Conservation (phyloP, 2,888 invertebrate species). For the Lordiphosa andalusiaca region DNA sequence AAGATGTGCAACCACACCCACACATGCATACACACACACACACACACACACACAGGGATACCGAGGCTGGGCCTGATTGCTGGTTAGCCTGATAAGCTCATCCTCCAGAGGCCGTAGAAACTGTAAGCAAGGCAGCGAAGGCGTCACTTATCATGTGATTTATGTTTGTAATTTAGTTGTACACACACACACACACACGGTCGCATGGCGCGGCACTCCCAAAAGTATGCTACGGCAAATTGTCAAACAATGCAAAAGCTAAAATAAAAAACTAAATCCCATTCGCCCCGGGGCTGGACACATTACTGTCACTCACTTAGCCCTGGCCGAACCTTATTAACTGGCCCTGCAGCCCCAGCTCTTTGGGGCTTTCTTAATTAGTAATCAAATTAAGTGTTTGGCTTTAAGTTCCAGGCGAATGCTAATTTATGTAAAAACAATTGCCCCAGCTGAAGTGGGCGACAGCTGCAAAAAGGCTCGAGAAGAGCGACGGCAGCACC, state of each 20-base stretch:
- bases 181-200: constrained; percentile 24
- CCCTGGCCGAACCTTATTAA: constrained; percentile 35
- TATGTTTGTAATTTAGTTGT: constrained; percentile 66
- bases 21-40: constrained; percentile 2
- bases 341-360: constrained; percentile 26
- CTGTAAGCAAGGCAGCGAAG: constrained; percentile 31
- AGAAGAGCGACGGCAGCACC: neutral
- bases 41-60: constrained; percentile 14
- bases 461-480: constrained; percentile 3
- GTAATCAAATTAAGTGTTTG: constrained; percentile 23
- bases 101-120: constrained; percentile 23
- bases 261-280: constrained; percentile 1
- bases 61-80: constrained; percentile 41
- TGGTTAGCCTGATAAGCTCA: constrained; percentile 63
- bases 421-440: constrained; percentile 14
- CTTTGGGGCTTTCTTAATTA: constrained; percentile 43
- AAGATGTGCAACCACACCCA: constrained; percentile 50
- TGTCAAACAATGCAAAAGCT: constrained; percentile 57
- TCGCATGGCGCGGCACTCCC: constrained; percentile 29
- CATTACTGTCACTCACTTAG: constrained; percentile 40
- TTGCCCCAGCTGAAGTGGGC: neutral
- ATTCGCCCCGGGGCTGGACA: constrained; percentile 34
- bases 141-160: constrained; percentile 73
- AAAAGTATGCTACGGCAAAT: constrained; percentile 53
- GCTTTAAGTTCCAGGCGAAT: constrained; percentile 11